Evolutionary conservation across 2,113 vertebrate species (phyloP), one percentile per base, ranked within the genome.

Genomic region (Istiophorus platypterus): DNA sequence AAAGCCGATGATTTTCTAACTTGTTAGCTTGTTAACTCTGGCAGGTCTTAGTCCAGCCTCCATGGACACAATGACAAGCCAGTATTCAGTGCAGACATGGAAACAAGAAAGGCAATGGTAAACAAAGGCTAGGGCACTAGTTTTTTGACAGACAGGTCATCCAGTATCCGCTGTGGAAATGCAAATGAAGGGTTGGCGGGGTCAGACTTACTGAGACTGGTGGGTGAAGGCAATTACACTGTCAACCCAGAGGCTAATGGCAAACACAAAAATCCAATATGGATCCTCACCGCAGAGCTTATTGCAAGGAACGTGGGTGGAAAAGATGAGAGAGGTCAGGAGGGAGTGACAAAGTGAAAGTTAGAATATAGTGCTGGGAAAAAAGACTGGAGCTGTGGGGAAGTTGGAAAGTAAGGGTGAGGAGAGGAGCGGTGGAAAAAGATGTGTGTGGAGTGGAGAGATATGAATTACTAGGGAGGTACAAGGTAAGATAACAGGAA

Each of bases 211-310:
- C 84, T 58, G 27, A 76, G 68, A 56, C 84, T 18, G 5, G 31
- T 81, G 65, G 71, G 78, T 70, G 49, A 80, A 88, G 89, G 80
- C 82, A 87, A 91, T 85, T 89, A 84, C 73, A 69, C 73, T 69
- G 73, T 89, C 76, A 87, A 80, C 77, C 84, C 72, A 64, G 74
- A 86, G 82, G 88, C 82, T 69, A 89, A 90, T 72, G 78, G 80
- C 80, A 76, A 89, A 82, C 81, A 83, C 81, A 75, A 80, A 83
- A 86, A 91, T 86, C 76, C 88, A 87, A 81, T 88, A 89, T 75
- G 81, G 79, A 85, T 85, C 80, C 34, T 84, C 72, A 18, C 12
- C 64, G 59, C 66, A 5, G 69, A 49, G 70, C 72, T 82, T 70
- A 83, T 20, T 69, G 73, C 18, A 20, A 27, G 14, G 29, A 72